Evolutionary conservation across 2,888 invertebrate species (phyloP).

Genomic region (Scrobipalpa atriplicella): DNA sequence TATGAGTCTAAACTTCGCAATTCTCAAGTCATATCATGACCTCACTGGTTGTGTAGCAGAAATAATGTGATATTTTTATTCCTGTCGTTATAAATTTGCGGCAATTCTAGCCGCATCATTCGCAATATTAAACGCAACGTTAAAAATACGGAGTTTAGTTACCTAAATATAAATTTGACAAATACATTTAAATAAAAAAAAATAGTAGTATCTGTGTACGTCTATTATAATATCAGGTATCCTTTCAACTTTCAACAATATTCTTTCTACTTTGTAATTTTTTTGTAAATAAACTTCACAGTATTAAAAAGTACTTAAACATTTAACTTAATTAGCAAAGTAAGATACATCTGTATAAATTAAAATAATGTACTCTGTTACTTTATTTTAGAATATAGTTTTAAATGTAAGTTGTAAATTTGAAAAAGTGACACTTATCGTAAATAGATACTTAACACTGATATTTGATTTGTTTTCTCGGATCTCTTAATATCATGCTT

Average conservation of each 20-base stretch:
- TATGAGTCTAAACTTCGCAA: not conserved
- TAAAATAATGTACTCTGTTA: not conserved
- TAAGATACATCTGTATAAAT: constrained; percentile 1
- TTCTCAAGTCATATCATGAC: not conserved
- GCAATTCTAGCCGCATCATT: too few relatives aligned
- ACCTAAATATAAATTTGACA: too few relatives aligned
- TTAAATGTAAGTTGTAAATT: not conserved
- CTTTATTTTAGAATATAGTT: not conserved
- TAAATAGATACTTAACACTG: not conserved
- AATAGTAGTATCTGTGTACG: too few relatives aligned
- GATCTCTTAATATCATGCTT: constrained; percentile 18
- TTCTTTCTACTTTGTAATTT: not conserved
- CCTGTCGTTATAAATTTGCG: too few relatives aligned
- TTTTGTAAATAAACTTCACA: constrained; percentile 3
- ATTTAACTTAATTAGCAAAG: not conserved
- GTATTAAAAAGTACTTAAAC: constrained; percentile 9
- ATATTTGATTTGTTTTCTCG: not conserved
- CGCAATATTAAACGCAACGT: too few relatives aligned
- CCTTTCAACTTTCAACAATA: too few relatives aligned
- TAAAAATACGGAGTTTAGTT: too few relatives aligned
- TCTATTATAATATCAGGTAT: too few relatives aligned
- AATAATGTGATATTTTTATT: not conserved
- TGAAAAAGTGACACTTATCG: not conserved
- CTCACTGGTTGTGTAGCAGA: not conserved
- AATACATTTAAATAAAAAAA: too few relatives aligned